A percentile compares a stretch with the other conserved stretches of the same genome.
These are phyloP conservation scores for Trichomycterus rosablanca DNA, from an alignment of 2,113 vertebrate species.

Conservation along the genomic window DNA sequence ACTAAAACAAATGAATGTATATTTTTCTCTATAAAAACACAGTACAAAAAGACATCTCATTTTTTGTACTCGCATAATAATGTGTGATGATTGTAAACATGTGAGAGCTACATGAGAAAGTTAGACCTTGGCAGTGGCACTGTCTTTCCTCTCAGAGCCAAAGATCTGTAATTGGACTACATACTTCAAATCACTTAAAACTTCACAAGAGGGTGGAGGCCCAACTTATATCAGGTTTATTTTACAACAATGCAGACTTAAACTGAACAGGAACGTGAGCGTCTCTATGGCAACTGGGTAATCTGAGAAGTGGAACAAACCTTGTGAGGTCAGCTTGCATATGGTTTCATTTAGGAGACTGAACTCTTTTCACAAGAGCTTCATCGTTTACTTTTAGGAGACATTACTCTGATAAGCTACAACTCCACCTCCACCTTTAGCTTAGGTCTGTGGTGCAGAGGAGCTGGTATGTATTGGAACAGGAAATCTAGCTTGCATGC, in stretches of 20 bases:
- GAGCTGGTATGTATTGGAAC: neutral
- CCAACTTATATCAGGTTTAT: conserved; percentile 72
- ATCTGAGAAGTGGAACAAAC: conserved; percentile 73
- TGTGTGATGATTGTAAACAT: conserved; percentile 55
- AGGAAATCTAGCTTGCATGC: neutral
- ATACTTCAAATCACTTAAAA: conserved; percentile 66
- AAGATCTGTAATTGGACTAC: conserved; percentile 62
- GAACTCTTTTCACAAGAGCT: conserved; percentile 59
- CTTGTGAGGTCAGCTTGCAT: conserved; percentile 65
- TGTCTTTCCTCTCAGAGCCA: conserved; percentile 43
- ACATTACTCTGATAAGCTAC: conserved; percentile 69
- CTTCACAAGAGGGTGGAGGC: conserved; percentile 67
- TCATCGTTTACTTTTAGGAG: conserved; percentile 72
- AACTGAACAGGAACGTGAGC: conserved; percentile 55
- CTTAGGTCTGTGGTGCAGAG: neutral
- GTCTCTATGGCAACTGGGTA: conserved; percentile 69
- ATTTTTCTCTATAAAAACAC: conserved; percentile 2
- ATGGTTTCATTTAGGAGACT: conserved; percentile 67
- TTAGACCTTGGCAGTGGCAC: conserved; percentile 44
- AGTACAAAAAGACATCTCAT: conserved; percentile 32
- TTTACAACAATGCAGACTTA: conserved; percentile 67
- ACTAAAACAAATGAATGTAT: conserved; percentile 13
- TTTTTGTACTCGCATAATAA: conserved; percentile 29
- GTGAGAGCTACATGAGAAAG: conserved; percentile 55
- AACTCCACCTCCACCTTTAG: conserved; percentile 52